Base-by-base conservation (phyloP, 2,888 invertebrate species). In the Amiota mariae region DNA sequence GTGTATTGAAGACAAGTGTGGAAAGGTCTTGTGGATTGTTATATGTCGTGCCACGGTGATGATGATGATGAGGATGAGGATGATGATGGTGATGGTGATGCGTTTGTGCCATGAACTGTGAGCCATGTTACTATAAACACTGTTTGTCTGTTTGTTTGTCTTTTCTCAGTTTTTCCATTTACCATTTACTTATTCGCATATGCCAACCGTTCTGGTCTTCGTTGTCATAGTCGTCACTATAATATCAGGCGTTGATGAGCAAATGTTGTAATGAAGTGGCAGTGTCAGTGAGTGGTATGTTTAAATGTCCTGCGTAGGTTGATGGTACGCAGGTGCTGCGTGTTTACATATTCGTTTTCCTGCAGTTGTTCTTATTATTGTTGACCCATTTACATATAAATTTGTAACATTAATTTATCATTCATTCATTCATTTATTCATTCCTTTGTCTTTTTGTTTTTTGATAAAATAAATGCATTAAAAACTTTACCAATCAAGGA, bases 341-440 rank as follows among this genome's bases (percentile, higher is more conserved):
- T 36, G 12, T n/a, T n/a, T 54, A n/a, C 54, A n/a, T n/a, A 12
- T 54, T 12, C 54, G n/a, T 10, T n/a, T n/a, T 54, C 12, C 54
- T 54, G 63, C 63, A 63, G 36, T 54, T 54, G 63, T 63, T 63
- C 36, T 59, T 4, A 11, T 59, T 11, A 18, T 68, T 68, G 67
- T 68, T 68, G 67, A 68, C 67, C 67, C 51, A 68, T 51, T 68
- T 68, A 54, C 67, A 68, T 68, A 54, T 49, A 51, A 68, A 68
- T 67, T n/a, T n/a, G n/a, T 24, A 51, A 18, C 24, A 67, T 49
- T 49, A 20, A 67, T 20, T 51, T 63, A 63, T 63, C 63, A 63
- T 63, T 36, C 46, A 59, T n/a, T n/a, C n/a, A n/a, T n/a, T n/a
- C n/a, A n/a, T n/a, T n/a, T n/a, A n/a, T n/a, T n/a, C n/a, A 10